Conservation (phyloP, 2,888 invertebrate species). For the Netelia fuscicornis region DNA sequence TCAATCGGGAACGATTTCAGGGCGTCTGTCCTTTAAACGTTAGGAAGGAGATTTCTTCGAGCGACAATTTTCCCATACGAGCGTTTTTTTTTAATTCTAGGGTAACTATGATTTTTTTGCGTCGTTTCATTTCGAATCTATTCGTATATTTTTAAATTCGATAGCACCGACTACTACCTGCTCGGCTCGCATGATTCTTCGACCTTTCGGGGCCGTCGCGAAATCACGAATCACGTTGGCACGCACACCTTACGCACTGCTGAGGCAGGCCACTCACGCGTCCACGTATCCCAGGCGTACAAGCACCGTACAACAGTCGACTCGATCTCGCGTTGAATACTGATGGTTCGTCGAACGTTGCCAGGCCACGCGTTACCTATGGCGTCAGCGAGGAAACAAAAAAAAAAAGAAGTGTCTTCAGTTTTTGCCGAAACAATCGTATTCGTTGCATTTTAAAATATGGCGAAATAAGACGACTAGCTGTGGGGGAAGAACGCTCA, state of each 20-base stretch:
- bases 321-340: constrained; percentile 73
- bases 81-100: not conserved
- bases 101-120: not conserved
- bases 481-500: not conserved
- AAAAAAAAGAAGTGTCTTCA: constrained; percentile 18
- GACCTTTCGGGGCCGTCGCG: constrained; percentile 78
- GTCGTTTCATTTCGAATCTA: not conserved
- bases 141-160: not conserved
- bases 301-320: constrained; percentile 78
- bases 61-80: not conserved
- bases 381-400: constrained; percentile 25
- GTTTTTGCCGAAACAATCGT: constrained; percentile 35
- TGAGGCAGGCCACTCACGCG: constrained; percentile 79
- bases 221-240: constrained; percentile 74
- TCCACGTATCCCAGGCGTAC: constrained; percentile 78
- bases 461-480: not conserved
- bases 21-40: not conserved
- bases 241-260: constrained; percentile 76
- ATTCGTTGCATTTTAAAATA: constrained; percentile 11
- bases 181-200: constrained; percentile 61
- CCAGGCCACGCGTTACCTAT: constrained; percentile 59
- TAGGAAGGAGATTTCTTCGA: not conserved
- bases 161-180: constrained; percentile 27
- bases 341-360: constrained; percentile 68
- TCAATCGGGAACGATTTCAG: too few relatives aligned